Base-by-base conservation (phyloP, 2,113 vertebrate species). In the Oxyura jamaicensis region DNA sequence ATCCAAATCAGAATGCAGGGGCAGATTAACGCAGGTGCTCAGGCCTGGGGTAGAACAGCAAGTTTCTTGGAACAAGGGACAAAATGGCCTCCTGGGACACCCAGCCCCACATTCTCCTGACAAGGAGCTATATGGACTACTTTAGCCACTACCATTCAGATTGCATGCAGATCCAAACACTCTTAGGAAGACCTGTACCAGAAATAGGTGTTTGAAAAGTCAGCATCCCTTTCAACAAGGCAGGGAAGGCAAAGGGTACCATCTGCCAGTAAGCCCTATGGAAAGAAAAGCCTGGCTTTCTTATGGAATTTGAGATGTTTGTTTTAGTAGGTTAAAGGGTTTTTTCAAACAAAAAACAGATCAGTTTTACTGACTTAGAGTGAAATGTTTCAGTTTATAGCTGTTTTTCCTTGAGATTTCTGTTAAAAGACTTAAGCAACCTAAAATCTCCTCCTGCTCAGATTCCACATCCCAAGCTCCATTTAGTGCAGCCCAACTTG, bases 281-380 rank as follows among this genome's bases (percentile, higher is more conserved):
- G 86, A 93, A 94, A 86, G 52, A 58, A 42, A 72, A 74, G 52
- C 65, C 65, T 93, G 83, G 68, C 36, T 93, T 76, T 69, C 86
- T 55, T 80, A 68, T 82, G 89, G 81, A 84, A 87, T 93, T 78
- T 84, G 83, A 91, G 31, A 41, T 93, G 62, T 78, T 94, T 88
- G 68, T 66, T 94, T 93, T 94, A 96, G 95, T 67, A 35, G 62
- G 33, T 93, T 60, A 26, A 59, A 95, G 1, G 16, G 9, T 2
- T 7, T 4, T 90, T 80, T 66, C 5, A 1, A 88, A 82, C 53
- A 81, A 95, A 95, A 97, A 89, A 62, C 89, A 77, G 52, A 96
- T 96, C 86, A 58, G 88, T 96, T 97, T 94, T 92, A 91, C 86
- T 89, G 81, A 95, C 89, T 89, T 74, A 66, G 56, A 81, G 69